These are phyloP conservation scores for Lasioglossum zephyrum DNA, from an alignment of 2,888 invertebrate genomes.

Conservation along the genomic window DNA sequence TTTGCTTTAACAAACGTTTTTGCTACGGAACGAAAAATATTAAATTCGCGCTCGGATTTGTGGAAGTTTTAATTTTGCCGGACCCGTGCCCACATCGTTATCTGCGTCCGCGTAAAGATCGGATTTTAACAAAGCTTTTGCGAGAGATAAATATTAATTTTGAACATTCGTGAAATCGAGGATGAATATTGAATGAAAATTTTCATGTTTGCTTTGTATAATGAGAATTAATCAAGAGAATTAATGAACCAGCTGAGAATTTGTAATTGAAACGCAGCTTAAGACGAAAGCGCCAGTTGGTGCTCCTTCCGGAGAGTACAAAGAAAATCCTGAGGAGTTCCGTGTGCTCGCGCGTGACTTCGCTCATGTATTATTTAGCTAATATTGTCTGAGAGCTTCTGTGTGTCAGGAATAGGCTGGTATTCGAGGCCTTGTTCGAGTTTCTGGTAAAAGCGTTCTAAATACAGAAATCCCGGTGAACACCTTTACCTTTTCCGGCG, in stretches of 20 bases:
- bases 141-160: neutral
- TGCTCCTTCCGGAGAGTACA: neutral
- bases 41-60: neutral
- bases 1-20: neutral
- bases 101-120: neutral
- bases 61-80: neutral
- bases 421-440: neutral
- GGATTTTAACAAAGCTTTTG: neutral
- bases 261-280: neutral
- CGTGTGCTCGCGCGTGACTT: neutral
- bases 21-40: neutral
- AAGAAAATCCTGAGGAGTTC: neutral
- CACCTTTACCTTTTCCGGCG: neutral
- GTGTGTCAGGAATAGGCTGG: neutral
- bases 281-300: neutral
- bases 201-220: neutral
- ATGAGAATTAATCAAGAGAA: neutral
- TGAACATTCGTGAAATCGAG: neutral
- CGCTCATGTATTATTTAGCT: constrained; percentile 2
- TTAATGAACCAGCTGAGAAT: neutral
- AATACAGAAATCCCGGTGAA: neutral
- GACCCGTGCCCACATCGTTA: neutral
- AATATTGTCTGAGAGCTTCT: neutral
- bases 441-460: neutral
- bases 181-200: neutral